Base-by-base conservation (phyloP, 2,797 vertebrate species). In the Acrossocheilus wenchowensis region DNA sequence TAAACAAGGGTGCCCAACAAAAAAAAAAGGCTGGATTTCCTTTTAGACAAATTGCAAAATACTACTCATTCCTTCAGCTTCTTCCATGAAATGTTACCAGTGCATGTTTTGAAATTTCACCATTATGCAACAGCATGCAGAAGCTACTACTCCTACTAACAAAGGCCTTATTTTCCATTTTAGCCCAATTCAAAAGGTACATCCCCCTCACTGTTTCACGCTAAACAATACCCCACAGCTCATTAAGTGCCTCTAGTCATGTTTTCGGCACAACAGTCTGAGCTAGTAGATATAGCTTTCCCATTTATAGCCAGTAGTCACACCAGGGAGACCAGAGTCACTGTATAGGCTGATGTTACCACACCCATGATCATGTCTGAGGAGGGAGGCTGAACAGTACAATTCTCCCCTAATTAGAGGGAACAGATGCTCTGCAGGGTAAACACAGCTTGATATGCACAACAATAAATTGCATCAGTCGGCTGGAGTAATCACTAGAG, bases 371-470 rank as follows among this genome's bases (percentile, higher is more conserved):
- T 87, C 73, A 73, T 78, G 85, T 86, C 69, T 81, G 79, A 72
- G 62, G 83, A 81, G 85, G 81, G 68, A 84, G 78, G 81, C 57
- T 85, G 87, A 90, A 88, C 78, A 84, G 77, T 64, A 48, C 69
- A 82, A 74, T 78, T 82, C 87, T 88, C 83, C 83, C 83, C 88
- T 90, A 90, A 91, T 91, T 89, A 92, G 84, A 90, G 87, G 48
- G 83, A 93, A 79, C 90, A 89, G 88, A 91, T 91, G 87, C 86
- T 88, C 79, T 73, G 66, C 71, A 87, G 52, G 89, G 87, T 84
- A 90, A 92, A 91, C 90, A 88, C 88, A 89, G 87, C 88, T 89
- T 91, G 88, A 89, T 90, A 82, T 86, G 88, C 88, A 86, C 88
- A 75, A 87, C 60, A 91, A 88, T 86, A 90, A 86, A 91, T 85